Evolutionary conservation across 2,113 vertebrate species (phyloP).

Genomic region (Oncorhynchus gorbuscha): DNA sequence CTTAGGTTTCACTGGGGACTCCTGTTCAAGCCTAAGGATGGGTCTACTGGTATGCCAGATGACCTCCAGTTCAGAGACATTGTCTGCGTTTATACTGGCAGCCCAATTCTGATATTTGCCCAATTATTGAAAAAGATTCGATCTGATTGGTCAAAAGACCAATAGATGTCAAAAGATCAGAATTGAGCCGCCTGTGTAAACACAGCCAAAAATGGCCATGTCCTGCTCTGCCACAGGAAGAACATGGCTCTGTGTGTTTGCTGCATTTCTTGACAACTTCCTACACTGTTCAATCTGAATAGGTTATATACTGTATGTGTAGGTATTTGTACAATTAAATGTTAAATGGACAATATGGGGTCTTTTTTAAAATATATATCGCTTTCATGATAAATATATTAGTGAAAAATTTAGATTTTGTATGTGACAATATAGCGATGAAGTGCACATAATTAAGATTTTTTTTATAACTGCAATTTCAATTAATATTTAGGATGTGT

Average conservation of each 20-base stretch:
- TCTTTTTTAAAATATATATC: not conserved
- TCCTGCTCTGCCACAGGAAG: not conserved
- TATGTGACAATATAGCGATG: conserved; percentile 16
- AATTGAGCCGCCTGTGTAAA: too few relatives aligned
- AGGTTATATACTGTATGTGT: conserved; percentile 14
- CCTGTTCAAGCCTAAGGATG: too few relatives aligned
- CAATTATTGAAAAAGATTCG: too few relatives aligned
- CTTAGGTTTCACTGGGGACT: too few relatives aligned
- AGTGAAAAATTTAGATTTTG: conserved; percentile 16
- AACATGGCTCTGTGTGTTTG: not conserved
- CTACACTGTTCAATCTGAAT: not conserved
- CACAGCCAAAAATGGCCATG: too few relatives aligned
- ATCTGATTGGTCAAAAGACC: too few relatives aligned
- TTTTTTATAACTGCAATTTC: conserved; percentile 45
- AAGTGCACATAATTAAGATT: conserved; percentile 37
- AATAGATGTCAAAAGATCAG: too few relatives aligned
- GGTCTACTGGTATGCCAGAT: too few relatives aligned
- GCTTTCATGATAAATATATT: not conserved
- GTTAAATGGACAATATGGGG: conserved; percentile 13
- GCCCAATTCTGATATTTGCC: too few relatives aligned
- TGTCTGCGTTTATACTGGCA: too few relatives aligned
- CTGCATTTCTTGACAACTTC: not conserved
- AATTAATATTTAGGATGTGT: conserved; percentile 49
- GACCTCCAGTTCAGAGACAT: too few relatives aligned
- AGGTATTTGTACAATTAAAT: conserved; percentile 32